Evolutionary conservation across 2,888 invertebrate genomes (phyloP).

Genomic region (Drosophila multiciliata): DNA sequence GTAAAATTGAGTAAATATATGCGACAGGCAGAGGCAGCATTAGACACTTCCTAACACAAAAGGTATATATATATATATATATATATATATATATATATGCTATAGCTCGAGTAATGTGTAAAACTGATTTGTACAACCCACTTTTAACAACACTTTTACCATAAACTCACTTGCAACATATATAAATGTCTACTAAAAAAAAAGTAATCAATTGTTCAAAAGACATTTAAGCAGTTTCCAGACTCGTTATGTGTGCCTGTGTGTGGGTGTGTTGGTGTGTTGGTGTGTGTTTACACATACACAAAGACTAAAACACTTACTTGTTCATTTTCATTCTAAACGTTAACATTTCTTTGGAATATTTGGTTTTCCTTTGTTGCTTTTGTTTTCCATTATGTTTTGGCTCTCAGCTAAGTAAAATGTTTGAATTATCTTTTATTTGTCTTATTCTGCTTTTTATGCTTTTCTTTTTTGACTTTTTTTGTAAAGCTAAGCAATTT

Average conservation of each 20-base stretch:
- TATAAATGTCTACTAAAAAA: not conserved
- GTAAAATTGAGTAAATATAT: not conserved
- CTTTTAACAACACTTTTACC: not conserved
- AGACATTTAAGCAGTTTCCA: not conserved
- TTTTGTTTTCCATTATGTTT: constrained; percentile 27
- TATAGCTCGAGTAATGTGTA: not conserved
- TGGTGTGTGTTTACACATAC: not conserved
- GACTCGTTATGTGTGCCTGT: not conserved
- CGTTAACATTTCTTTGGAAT: constrained; percentile 60
- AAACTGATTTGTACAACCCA: not conserved
- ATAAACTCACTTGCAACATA: not conserved
- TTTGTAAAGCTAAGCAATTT: constrained; percentile 24
- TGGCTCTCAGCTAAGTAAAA: constrained; percentile 55
- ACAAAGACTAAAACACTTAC: constrained; percentile 15
- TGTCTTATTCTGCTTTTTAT: constrained; percentile 37
- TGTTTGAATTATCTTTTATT: constrained; percentile 75
- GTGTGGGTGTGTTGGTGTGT: not conserved
- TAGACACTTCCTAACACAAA: no score
- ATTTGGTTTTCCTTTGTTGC: constrained; percentile 40
- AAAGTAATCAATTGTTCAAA: not conserved
- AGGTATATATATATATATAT: no score
- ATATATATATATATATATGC: no score
- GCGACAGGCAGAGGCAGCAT: not conserved
- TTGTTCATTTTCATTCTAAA: constrained; percentile 60
- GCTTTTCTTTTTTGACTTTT: not conserved